Base-by-base conservation (phyloP, 1,140 invertebrate genomes). In the Drosophila triauraria region DNA sequence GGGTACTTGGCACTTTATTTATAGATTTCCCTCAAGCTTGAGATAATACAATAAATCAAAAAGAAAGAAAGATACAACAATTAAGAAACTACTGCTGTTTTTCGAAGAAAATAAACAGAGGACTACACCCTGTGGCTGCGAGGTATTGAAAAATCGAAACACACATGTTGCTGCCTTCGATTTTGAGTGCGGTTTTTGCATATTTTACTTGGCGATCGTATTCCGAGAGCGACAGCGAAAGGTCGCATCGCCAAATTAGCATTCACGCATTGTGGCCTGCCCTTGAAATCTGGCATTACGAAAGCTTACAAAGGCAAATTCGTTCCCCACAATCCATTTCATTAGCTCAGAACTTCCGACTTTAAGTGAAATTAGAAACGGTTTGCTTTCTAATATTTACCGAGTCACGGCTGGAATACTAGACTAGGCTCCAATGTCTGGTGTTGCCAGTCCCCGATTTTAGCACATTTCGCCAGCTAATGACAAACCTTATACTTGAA, bases 261-360 rank as follows among this genome's bases (percentile, higher is more conserved):
- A 76, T 76, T 57, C 40, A 64, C 35, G 46, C 60, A 48, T 65
- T 76, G 71, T 53, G 17, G 71, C 10, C 61, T 58, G 53, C 47
- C 71, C 71, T 76, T 76, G 71, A 65, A 75, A 40, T 44, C 30
- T 53, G 56, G 53, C 67, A 72, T 71, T 59, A 72, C 67, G 69
- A 71, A 35, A 60, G 53, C 67, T 35, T 43, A 72, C 53, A 72
- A 72, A 71, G 50, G 9, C 50, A 10, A 40, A 48, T 13, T 13
- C 30, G 27, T 50, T 32, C 42, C 48, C 30, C 27, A 43, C 23
- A 53, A 70, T 67, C 40, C 23, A 25, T 27, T 69, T 65, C 38
- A 25, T 51, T 43, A 15, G 61, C 27, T 25, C 4, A 23, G 50
- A 38, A 65, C 38, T 38, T 53, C 23, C 20, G 38, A 53, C 53